Conservation (phyloP, 2,797 vertebrate species). For the Crenuchus spilurus region DNA sequence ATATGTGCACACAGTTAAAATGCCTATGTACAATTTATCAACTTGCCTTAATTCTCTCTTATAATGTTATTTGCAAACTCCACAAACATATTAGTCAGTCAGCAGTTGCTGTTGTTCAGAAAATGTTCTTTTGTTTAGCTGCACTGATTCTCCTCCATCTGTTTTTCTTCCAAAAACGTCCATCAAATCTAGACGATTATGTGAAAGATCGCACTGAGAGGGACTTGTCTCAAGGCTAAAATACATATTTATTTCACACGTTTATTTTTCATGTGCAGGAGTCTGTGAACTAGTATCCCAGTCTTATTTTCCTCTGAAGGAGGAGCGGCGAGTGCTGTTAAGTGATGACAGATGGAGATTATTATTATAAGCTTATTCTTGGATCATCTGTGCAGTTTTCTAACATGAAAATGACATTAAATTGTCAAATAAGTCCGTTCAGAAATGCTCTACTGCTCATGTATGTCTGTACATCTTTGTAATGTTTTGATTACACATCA, state of each 20-base stretch:
- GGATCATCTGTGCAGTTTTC: neutral
- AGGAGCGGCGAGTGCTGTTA: conserved; percentile 24
- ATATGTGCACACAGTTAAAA: neutral
- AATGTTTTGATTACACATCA: too few relatives aligned
- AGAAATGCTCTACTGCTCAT: too few relatives aligned
- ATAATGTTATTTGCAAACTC: neutral
- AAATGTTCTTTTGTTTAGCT: neutral
- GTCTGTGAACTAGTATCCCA: conserved; percentile 29
- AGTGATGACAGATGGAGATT: conserved; percentile 41
- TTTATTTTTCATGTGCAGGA: neutral
- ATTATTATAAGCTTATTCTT: conserved; percentile 13
- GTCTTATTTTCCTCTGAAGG: conserved; percentile 14
- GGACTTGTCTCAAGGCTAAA: neutral
- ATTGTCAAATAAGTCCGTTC: too few relatives aligned
- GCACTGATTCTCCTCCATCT: neutral
- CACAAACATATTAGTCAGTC: conserved; percentile 7
- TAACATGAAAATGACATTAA: neutral
- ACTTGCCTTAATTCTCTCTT: neutral
- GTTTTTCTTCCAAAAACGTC: neutral
- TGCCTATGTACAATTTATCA: neutral
- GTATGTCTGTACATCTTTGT: too few relatives aligned
- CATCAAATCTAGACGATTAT: neutral
- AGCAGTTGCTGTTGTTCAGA: conserved; percentile 2
- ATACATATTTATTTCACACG: neutral
- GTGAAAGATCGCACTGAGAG: neutral